A percentile compares a stretch with the other conserved stretches of the same genome.
These are phyloP conservation scores for Pocillopora damicornis DNA, from an alignment of 64 coral and sea anemone genomes.

Conservation along the genomic window DNA sequence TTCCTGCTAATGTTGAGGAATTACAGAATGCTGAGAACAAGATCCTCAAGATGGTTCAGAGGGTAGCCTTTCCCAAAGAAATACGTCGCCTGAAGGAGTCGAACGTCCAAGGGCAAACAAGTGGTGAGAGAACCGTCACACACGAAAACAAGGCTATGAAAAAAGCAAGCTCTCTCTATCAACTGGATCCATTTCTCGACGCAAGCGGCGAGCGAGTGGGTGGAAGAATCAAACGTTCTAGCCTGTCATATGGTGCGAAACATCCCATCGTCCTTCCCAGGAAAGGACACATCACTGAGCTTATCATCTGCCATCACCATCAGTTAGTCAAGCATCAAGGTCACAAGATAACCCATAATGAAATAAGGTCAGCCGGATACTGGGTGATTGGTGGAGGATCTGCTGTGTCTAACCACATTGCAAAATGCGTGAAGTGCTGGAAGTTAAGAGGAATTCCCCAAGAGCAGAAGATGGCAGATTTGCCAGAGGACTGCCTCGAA, in stretches of 20 bases:
- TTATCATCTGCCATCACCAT: conserved; percentile 25
- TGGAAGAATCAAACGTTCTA: background rate
- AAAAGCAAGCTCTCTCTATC: background rate
- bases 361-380: conserved; percentile 6
- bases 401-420: conserved; percentile 23
- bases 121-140: too few species aligned
- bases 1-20: background rate
- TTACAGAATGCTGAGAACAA: background rate
- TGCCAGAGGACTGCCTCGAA: background rate
- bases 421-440: conserved; percentile 19
- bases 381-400: conserved; percentile 14
- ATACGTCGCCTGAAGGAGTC: background rate
- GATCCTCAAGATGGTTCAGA: background rate
- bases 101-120: too few species aligned
- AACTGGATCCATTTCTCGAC: background rate
- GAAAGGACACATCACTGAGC: conserved; percentile 16
- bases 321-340: conserved; percentile 37
- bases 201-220: background rate
- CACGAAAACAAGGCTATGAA: too few species aligned
- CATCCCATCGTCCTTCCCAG: background rate
- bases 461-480: conserved; percentile 30
- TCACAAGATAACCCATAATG: conserved; percentile 16
- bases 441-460: conserved; percentile 23
- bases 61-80: background rate
- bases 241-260: background rate